Conservation (phyloP, 1,140 invertebrate species). For the Uloborus diversus region DNA sequence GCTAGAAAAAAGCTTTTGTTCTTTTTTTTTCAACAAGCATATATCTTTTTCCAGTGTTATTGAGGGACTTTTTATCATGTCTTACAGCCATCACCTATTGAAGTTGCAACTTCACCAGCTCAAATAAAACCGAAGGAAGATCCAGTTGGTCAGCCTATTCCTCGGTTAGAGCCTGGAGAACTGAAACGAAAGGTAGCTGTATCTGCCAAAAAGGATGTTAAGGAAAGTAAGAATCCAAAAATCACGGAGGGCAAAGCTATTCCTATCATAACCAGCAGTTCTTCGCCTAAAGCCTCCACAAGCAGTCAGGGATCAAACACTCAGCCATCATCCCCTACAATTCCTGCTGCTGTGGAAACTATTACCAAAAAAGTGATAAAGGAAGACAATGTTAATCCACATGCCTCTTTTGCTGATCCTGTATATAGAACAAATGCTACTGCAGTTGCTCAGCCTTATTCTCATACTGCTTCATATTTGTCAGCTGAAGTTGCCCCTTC, state of each 20-base stretch:
- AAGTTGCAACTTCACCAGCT: conserved; percentile 15
- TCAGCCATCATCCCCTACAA: conserved; percentile 30
- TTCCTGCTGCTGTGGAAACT: neutral
- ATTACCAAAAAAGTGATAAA: neutral
- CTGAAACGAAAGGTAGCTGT: conserved; percentile 18
- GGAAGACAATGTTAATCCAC: neutral
- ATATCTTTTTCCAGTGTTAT: too few relatives aligned
- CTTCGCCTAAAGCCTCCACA: conserved; percentile 2
- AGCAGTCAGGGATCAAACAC: conserved; percentile 3
- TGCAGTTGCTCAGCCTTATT: neutral
- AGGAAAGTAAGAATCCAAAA: neutral
- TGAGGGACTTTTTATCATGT: too few relatives aligned
- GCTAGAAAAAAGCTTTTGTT: too few relatives aligned
- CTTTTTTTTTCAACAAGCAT: too few relatives aligned
- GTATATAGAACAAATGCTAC: conserved; percentile 6
- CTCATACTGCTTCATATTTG: neutral
- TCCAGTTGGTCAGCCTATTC: conserved; percentile 11
- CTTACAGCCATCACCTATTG: conserved; percentile 30
- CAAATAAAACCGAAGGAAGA: conserved; percentile 12
- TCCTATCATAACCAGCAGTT: conserved; percentile 8
- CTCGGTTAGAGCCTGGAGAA: conserved; percentile 37
- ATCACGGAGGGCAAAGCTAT: conserved; percentile 33
- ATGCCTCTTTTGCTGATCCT: neutral
- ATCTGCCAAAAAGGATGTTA: conserved; percentile 15
- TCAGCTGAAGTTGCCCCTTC: neutral